Evolutionary conservation across 2,113 vertebrate species (phyloP).

Genomic region (Eulemur rufifrons): DNA sequence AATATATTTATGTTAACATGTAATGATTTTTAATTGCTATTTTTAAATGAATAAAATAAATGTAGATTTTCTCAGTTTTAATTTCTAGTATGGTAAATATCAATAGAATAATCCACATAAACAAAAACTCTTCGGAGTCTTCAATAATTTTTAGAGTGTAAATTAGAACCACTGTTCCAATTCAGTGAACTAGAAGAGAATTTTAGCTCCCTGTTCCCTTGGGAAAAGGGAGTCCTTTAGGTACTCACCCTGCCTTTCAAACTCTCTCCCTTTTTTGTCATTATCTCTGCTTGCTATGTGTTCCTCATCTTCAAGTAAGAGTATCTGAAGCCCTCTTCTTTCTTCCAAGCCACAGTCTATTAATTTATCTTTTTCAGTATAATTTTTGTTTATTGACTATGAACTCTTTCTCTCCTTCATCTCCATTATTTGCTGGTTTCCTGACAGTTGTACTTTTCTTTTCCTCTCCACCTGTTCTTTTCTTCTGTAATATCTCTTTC

Average conservation of each 20-base stretch:
- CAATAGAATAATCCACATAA: not conserved
- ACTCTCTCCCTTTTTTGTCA: not conserved
- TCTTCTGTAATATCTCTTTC: not conserved
- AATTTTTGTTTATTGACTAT: constrained; percentile 17
- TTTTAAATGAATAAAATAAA: constrained; percentile 36
- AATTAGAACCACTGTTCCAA: not conserved
- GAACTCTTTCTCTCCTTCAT: constrained; percentile 22
- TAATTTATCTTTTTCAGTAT: constrained; percentile 9
- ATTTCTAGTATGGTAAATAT: constrained; percentile 29
- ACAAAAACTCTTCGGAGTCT: not conserved
- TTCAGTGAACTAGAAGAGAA: constrained; percentile 20
- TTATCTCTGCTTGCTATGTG: not conserved
- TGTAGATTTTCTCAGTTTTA: constrained; percentile 10
- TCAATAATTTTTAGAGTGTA: constrained; percentile 1
- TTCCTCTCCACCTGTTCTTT: not conserved
- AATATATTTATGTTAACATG: constrained; percentile 16
- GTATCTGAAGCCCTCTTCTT: not conserved
- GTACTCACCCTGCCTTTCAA: not conserved
- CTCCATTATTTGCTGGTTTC: constrained; percentile 40
- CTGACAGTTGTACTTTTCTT: not conserved
- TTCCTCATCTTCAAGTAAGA: constrained; percentile 8
- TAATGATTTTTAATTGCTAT: not conserved
- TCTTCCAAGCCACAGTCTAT: not conserved
- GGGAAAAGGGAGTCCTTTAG: constrained; percentile 10
- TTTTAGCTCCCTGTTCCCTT: not conserved